Conservation (phyloP, 1,140 invertebrate genomes). For the Chironomus striatipennis region DNA sequence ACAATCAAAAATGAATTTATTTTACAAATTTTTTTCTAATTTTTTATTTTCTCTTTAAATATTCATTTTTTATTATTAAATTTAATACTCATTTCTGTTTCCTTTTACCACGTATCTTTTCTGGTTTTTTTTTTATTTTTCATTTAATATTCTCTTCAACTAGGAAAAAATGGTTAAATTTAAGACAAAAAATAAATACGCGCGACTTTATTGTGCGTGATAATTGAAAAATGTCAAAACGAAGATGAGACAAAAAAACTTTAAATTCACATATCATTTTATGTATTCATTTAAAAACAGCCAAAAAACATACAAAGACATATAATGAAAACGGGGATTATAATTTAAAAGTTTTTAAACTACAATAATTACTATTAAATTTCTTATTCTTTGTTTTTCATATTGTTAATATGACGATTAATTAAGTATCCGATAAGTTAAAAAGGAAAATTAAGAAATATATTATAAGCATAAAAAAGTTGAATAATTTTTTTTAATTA, state of each 20-base stretch:
- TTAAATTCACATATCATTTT: background rate
- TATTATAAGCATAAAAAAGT: too few relatives aligned
- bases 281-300: background rate
- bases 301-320: background rate
- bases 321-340: background rate
- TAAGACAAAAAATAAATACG: background rate
- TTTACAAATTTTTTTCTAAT: background rate
- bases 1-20: background rate
- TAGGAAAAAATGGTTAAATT: constrained; percentile 1
- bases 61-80: background rate
- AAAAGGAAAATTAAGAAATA: too few relatives aligned
- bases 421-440: too few relatives aligned
- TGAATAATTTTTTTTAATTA: too few relatives aligned
- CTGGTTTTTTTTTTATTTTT: background rate
- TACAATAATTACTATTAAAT: too few relatives aligned
- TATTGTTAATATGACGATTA: too few relatives aligned
- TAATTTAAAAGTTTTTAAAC: too few relatives aligned
- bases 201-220: background rate
- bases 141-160: background rate
- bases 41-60: constrained; percentile 4
- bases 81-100: too few relatives aligned
- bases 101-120: background rate
- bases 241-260: background rate
- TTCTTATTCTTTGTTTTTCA: too few relatives aligned
- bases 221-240: too few relatives aligned